phyloP scores from a whole-genome alignment of 2,113 vertebrate species.

The Colinus virginianus region DNA sequence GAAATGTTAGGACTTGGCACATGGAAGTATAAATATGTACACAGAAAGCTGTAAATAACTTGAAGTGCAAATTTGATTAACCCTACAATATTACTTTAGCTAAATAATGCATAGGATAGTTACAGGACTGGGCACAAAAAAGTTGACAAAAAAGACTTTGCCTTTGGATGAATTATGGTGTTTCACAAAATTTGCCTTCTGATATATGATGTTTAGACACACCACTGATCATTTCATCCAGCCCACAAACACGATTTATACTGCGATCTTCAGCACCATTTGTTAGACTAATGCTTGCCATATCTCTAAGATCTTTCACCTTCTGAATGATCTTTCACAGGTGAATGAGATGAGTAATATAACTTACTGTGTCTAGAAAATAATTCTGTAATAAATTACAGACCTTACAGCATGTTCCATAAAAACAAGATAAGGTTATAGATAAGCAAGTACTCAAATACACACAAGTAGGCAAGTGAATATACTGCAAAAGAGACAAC shows the following conservation, averaged over 20 bases:
- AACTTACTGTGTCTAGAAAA: constrained; percentile 56
- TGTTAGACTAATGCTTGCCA: constrained; percentile 56
- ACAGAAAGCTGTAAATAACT: neutral
- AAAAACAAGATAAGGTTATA: constrained; percentile 25
- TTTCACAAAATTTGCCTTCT: constrained; percentile 58
- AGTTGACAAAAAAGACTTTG: constrained; percentile 41
- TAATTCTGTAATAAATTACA: constrained; percentile 66
- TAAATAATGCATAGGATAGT: neutral
- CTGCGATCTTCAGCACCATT: constrained; percentile 47
- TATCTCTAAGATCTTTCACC: constrained; percentile 62
- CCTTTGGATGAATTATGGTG: constrained; percentile 32
- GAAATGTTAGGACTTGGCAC: neutral
- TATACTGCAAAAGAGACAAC: neutral
- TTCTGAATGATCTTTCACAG: constrained; percentile 71
- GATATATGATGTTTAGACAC: constrained; percentile 66
- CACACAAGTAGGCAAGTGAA: neutral
- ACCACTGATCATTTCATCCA: constrained; percentile 36
- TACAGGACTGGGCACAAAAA: neutral
- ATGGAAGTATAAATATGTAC: neutral
- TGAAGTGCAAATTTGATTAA: constrained; percentile 4
- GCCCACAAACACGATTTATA: constrained; percentile 68
- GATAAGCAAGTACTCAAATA: neutral
- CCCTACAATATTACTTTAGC: neutral
- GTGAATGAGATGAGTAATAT: constrained; percentile 63
- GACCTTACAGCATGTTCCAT: neutral